Evolutionary conservation across 92 coral and sea anemone species (phyloP).

Genomic region (Porites evermanni): DNA sequence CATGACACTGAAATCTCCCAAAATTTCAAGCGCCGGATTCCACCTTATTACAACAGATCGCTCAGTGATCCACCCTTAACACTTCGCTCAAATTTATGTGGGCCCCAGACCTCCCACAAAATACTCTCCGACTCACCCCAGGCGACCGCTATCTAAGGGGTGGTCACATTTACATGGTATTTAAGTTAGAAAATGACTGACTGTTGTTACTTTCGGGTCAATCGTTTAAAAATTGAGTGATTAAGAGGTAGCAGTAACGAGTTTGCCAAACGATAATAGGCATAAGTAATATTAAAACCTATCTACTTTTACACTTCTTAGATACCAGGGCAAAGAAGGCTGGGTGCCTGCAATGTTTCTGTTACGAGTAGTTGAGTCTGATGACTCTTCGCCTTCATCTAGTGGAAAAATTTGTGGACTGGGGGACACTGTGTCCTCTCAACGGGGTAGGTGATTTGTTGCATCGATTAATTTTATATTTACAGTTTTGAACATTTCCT

Average conservation of each 20-base stretch:
- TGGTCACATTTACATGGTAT: too few species aligned
- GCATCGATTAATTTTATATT: not conserved
- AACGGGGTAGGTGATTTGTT: conserved; percentile 25
- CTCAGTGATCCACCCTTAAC: too few species aligned
- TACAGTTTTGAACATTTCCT: not conserved
- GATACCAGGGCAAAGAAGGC: not conserved
- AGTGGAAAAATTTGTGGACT: conserved; percentile 1
- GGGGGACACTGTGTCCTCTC: conserved; percentile 17
- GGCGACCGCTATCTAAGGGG: too few species aligned
- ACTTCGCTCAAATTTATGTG: too few species aligned
- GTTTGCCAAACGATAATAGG: too few species aligned
- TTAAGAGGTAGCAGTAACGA: not conserved
- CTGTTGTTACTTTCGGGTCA: not conserved
- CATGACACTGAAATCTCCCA: too few species aligned
- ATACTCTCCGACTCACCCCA: too few species aligned
- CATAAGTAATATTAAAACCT: too few species aligned
- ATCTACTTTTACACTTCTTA: not conserved
- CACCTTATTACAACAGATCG: too few species aligned
- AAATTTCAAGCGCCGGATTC: too few species aligned
- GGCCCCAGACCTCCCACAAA: too few species aligned
- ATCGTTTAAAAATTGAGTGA: not conserved
- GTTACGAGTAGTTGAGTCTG: not conserved
- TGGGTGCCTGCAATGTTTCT: not conserved
- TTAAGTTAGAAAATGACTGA: too few species aligned
- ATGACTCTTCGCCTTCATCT: not conserved